Conservation (phyloP, 2,888 invertebrate species). For the Euproctis similis region DNA sequence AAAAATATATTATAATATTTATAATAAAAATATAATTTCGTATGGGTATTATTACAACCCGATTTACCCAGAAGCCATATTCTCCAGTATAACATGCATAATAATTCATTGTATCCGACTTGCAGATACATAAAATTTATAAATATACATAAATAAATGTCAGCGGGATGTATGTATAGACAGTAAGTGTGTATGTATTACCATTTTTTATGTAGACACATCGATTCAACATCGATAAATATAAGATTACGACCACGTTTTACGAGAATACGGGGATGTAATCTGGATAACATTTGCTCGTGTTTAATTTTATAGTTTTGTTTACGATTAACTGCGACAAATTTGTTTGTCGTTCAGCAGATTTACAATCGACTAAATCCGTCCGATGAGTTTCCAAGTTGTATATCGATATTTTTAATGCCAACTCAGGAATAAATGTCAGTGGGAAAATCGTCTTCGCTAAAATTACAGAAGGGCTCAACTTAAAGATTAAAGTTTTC, state of each 20-base stretch:
- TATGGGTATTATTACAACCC: no score
- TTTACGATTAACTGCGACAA: constrained; percentile 39
- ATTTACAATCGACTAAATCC: constrained; percentile 39
- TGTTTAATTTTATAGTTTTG: constrained; percentile 35
- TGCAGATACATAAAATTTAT: constrained; percentile 17
- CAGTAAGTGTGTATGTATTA: constrained; percentile 15
- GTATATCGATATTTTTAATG: no score
- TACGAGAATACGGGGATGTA: constrained; percentile 39
- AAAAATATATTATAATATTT: no score
- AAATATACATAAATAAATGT: constrained; percentile 14
- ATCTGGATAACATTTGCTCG: constrained; percentile 27
- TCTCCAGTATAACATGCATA: no score
- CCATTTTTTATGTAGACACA: constrained; percentile 21
- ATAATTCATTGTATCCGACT: constrained; percentile 4
- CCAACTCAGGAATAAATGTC: no score
- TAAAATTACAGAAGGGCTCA: no score
- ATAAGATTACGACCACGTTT: constrained; percentile 28
- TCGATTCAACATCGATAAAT: constrained; percentile 26
- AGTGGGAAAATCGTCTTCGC: no score
- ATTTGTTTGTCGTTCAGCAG: constrained; percentile 28
- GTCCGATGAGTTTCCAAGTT: no score
- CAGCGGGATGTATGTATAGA: constrained; percentile 11
- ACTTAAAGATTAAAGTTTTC: no score
- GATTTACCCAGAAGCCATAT: no score
- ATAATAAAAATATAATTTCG: no score